A percentile compares a stretch with the other conserved stretches of the same genome.
Evolutionary conservation across 2,888 invertebrate species (phyloP).

Genomic region (Epicampocera succincta): DNA sequence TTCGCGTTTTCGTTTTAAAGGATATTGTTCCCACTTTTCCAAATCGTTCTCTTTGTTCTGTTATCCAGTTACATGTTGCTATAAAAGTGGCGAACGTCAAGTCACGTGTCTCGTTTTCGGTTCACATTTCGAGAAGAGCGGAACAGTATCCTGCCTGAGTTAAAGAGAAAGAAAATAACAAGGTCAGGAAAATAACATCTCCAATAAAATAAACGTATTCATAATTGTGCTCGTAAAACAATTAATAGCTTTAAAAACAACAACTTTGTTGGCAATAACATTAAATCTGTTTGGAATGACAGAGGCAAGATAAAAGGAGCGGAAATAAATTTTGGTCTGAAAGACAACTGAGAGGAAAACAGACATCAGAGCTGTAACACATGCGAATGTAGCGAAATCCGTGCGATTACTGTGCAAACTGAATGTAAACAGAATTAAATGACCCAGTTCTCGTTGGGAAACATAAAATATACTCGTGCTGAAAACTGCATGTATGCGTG

Average conservation of each 20-base stretch:
- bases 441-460: constrained; percentile 58
- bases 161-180: constrained; percentile 7
- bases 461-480: background rate
- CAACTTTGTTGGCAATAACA: constrained; percentile 13
- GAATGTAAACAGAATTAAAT: constrained; percentile 59
- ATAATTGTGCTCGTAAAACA: constrained; percentile 23
- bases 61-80: constrained; percentile 58
- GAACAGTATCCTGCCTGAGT: background rate
- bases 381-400: constrained; percentile 51
- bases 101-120: constrained; percentile 11
- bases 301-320: background rate
- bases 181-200: background rate
- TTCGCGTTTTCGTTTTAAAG: no score
- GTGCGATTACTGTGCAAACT: constrained; percentile 42
- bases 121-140: background rate
- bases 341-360: constrained; percentile 30
- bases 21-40: no score
- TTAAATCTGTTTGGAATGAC: constrained; percentile 17
- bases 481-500: background rate
- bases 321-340: constrained; percentile 28
- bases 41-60: no score
- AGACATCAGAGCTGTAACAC: constrained; percentile 44
- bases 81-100: background rate
- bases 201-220: background rate
- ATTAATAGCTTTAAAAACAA: background rate